These are phyloP conservation scores for Hirtodrosophila duncani DNA, from an alignment of 2,888 invertebrate species.

Conservation along the genomic window DNA sequence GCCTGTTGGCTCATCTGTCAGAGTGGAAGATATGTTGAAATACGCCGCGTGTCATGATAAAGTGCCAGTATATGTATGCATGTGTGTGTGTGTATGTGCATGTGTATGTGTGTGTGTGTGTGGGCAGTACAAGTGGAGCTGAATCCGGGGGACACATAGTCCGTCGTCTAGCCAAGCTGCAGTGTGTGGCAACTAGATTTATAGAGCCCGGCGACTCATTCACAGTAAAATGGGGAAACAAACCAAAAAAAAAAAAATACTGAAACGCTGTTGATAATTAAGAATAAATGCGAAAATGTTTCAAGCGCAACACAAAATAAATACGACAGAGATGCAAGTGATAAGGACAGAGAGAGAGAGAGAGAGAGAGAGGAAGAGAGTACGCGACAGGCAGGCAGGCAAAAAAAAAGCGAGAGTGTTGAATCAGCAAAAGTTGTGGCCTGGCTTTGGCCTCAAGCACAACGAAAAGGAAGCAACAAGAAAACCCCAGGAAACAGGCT, in stretches of 20 bases:
- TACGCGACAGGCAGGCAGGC: neutral
- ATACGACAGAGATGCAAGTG: too few relatives aligned
- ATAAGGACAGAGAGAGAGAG: conserved; percentile 18
- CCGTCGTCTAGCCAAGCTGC: conserved; percentile 12
- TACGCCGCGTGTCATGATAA: conserved; percentile 70
- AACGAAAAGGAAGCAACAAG: conserved; percentile 12
- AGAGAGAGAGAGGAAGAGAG: neutral
- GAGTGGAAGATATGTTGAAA: conserved; percentile 71
- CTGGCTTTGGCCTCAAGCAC: conserved; percentile 24
- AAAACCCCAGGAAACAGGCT: conserved; percentile 23
- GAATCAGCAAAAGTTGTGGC: conserved; percentile 49
- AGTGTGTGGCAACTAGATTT: conserved; percentile 62
- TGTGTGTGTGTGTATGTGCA: conserved; percentile 22
- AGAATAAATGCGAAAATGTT: conserved; percentile 70
- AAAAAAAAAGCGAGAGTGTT: conserved; percentile 60
- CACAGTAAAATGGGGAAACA: conserved; percentile 1
- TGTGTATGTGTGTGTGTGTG: conserved; percentile 16
- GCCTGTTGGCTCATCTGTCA: conserved; percentile 71
- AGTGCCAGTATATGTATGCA: too few relatives aligned
- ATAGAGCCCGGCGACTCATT: conserved; percentile 22
- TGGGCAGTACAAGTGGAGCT: conserved; percentile 39
- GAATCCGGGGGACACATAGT: too few relatives aligned
- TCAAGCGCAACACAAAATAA: conserved; percentile 38
- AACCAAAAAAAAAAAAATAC: conserved; percentile 6
- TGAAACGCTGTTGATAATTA: conserved; percentile 61